A percentile compares a stretch with the other conserved stretches of the same genome.
Evolutionary conservation across 2,888 invertebrate species (phyloP).

Genomic region (Doris montereyensis): DNA sequence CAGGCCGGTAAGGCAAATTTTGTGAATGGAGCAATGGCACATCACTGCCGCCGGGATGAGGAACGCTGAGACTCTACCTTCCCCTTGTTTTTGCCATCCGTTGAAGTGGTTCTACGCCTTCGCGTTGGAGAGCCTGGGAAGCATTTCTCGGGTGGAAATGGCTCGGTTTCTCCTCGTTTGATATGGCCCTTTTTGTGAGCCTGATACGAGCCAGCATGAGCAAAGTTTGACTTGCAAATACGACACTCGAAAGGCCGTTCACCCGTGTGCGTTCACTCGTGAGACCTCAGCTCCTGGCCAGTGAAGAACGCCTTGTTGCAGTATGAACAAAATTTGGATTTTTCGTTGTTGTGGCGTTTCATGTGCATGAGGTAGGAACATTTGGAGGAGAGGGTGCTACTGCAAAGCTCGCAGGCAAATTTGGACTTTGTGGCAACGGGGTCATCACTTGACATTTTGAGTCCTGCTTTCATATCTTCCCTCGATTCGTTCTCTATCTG

Average conservation of each 20-base stretch:
- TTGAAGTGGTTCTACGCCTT: too few relatives aligned
- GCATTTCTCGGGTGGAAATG: slow-evolving; percentile 16
- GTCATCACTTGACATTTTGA: too few relatives aligned
- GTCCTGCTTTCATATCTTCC: too few relatives aligned
- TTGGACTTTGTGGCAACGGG: background rate
- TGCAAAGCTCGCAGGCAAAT: background rate
- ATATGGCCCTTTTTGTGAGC: slow-evolving; percentile 32
- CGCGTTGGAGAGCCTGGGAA: too few relatives aligned
- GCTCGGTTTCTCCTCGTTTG: slow-evolving; percentile 26
- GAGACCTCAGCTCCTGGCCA: slow-evolving; percentile 34
- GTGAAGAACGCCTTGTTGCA: slow-evolving; percentile 38
- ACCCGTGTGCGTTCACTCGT: slow-evolving; percentile 39
- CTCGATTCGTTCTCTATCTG: too few relatives aligned
- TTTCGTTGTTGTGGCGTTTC: slow-evolving; percentile 24
- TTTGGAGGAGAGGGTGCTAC: background rate
- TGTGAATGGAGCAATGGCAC: too few relatives aligned
- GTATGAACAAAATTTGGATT: slow-evolving; percentile 30
- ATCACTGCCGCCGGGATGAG: too few relatives aligned
- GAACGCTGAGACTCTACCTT: too few relatives aligned
- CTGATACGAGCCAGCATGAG: slow-evolving; percentile 33
- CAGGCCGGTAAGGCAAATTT: too few relatives aligned
- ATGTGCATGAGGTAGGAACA: slow-evolving; percentile 21
- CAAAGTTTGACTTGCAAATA: slow-evolving; percentile 29
- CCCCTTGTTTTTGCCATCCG: too few relatives aligned
- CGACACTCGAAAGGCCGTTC: slow-evolving; percentile 35